Evolutionary conservation across 1,140 invertebrate genomes (phyloP), one percentile per base, ranked within the genome.

Genomic region (Diachasma alloeum): DNA sequence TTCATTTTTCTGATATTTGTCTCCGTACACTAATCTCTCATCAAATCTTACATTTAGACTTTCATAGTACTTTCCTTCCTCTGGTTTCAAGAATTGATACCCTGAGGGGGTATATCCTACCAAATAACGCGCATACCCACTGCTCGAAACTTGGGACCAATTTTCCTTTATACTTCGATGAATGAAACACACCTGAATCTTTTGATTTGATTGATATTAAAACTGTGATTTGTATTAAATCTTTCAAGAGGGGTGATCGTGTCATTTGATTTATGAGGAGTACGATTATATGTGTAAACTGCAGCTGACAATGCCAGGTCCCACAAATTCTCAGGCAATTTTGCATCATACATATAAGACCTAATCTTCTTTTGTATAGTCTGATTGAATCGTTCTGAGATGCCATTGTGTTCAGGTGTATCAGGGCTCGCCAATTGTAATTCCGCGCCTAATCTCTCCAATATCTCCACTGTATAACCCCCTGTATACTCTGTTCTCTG

Each of bases 161-260:
- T 74, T 6, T 56, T 63, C 36, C 56, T 63, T 74, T 74, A 53
- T n/a, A 74, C 56, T 59, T 39, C 59, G 19, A 74, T 74, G 42
- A 59, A 74, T 24, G 72, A 24, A n/a, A 74, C 13, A 63, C 72
- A 74, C 31, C 42, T 53, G 1, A 74, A 74, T 36, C 72, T 17
- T 39, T 74, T 74, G 15, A 74, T 15, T 53, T 74, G 72, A 8
- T 56, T 17, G n/a, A 74, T 74, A 17, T 59, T 24, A 36, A 66
- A 74, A 13, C 42, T 74, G 10, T 59, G 19, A 19, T 74, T 59
- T 4, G 72, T 46, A 6, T 46, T 53, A 63, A 74, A 36, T 73
- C 13, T 24, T 13, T 67, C 22, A 6, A 67, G 13, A n/a, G 63
- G 63, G 3, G 63, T 24, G 11, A 19, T 67, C 63, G 26, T 67